Percentiles rank a stretch among this genome's conserved stretches.
phyloP scores from a whole-genome alignment of 2,113 vertebrate genomes.

The Zosterops pallidus region DNA sequence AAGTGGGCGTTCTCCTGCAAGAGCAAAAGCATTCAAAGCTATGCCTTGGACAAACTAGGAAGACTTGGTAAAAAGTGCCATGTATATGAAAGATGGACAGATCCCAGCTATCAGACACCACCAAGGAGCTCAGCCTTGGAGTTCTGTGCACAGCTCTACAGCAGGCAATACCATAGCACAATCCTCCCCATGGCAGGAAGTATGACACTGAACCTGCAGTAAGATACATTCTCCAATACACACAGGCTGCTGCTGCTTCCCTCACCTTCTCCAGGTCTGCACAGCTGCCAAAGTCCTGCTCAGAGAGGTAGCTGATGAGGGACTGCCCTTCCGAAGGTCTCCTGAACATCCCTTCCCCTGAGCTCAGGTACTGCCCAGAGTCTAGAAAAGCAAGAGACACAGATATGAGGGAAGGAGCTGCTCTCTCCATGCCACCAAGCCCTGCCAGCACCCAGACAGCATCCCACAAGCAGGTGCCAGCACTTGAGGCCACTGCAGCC shows the following conservation, averaged over 20 bases:
- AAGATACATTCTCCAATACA: not conserved
- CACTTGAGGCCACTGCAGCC: not conserved
- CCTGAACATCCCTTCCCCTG: constrained; percentile 90
- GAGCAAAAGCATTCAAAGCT: not conserved
- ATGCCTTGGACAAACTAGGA: not conserved
- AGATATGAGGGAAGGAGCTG: not conserved
- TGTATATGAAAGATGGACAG: not conserved
- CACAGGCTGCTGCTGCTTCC: not conserved
- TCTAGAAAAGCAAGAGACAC: constrained; percentile 70
- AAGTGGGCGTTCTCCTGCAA: constrained; percentile 96
- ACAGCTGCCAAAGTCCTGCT: constrained; percentile 99
- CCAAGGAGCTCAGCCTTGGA: not conserved
- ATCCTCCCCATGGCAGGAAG: not conserved
- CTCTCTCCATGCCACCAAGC: not conserved
- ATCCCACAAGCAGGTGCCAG: not conserved
- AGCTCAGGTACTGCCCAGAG: constrained; percentile 75
- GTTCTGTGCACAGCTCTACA: not conserved
- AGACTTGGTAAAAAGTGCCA: not conserved
- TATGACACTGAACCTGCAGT: not conserved
- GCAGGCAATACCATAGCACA: not conserved
- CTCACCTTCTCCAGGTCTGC: constrained; percentile 96
- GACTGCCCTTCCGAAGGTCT: constrained; percentile 95
- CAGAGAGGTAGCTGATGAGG: constrained; percentile 97
- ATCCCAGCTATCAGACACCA: not conserved
- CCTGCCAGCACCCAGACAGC: not conserved